Conservation (phyloP, 2,888 invertebrate genomes). For the Arctia plantaginis region DNA sequence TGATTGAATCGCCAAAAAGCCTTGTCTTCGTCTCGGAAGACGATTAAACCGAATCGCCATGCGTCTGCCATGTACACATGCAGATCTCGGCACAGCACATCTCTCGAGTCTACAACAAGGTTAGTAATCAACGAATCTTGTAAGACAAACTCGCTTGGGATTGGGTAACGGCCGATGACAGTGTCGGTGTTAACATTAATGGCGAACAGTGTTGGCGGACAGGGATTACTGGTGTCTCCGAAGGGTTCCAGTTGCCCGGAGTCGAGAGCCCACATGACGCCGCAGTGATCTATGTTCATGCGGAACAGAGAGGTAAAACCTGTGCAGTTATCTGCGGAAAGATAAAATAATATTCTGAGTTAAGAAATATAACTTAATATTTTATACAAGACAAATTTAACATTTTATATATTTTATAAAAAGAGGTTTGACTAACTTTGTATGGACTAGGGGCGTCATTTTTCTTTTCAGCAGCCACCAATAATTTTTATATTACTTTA, state of each 20-base stretch:
- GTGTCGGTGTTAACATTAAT: slow-evolving; percentile 90
- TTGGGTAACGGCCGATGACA: slow-evolving; percentile 87
- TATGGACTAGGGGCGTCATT: no score
- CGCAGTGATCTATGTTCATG: slow-evolving; percentile 91
- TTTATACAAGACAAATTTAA: no score
- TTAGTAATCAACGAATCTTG: slow-evolving; percentile 90
- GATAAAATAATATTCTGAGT: background rate
- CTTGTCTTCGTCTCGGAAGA: slow-evolving; percentile 87
- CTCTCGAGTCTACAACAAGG: slow-evolving; percentile 88
- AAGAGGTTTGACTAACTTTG: no score
- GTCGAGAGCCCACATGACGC: slow-evolving; percentile 92
- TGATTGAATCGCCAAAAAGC: slow-evolving; percentile 89
- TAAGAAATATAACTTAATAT: background rate
- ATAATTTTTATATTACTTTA: no score
- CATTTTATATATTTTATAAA: no score
- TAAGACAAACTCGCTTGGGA: slow-evolving; percentile 89
- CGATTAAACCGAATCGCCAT: slow-evolving; percentile 88
- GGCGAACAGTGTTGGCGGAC: slow-evolving; percentile 91
- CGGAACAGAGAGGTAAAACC: slow-evolving; percentile 92
- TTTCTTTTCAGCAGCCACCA: no score
- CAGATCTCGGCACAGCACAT: slow-evolving; percentile 87
- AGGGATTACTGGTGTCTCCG: slow-evolving; percentile 88
- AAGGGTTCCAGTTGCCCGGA: slow-evolving; percentile 91
- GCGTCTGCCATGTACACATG: slow-evolving; percentile 90
- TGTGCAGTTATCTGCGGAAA: slow-evolving; percentile 76